Percentiles rank a stretch among this genome's conserved stretches.
These are phyloP conservation scores for Geotrupes spiniger DNA, from an alignment of 2,888 invertebrate species.

Conservation along the genomic window DNA sequence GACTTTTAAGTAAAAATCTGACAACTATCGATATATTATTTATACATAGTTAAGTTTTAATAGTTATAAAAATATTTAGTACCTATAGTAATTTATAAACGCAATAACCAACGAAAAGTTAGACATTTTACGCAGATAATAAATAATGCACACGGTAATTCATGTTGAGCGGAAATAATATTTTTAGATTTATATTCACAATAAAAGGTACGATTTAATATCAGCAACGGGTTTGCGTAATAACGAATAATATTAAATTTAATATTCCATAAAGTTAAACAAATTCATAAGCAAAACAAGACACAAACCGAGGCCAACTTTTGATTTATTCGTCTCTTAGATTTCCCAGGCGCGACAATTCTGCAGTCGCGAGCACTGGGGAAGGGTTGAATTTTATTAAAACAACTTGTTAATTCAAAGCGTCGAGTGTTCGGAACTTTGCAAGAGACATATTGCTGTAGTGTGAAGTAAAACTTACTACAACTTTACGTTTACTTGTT, in stretches of 20 bases:
- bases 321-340: slow-evolving; percentile 47
- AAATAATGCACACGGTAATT: too few relatives aligned
- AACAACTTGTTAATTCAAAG: slow-evolving; percentile 53
- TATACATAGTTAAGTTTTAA: too few relatives aligned
- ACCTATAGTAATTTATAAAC: too few relatives aligned
- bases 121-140: too few relatives aligned
- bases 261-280: slow-evolving; percentile 33
- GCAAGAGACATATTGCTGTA: slow-evolving; percentile 38
- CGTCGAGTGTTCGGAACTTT: slow-evolving; percentile 46
- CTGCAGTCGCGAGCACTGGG: slow-evolving; percentile 37
- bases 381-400: slow-evolving; percentile 51
- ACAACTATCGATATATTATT: too few relatives aligned
- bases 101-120: too few relatives aligned
- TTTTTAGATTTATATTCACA: background rate
- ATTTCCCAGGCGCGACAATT: slow-evolving; percentile 42
- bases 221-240: background rate
- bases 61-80: too few relatives aligned
- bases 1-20: too few relatives aligned
- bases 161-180: too few relatives aligned
- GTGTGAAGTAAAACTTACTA: slow-evolving; percentile 39
- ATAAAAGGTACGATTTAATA: slow-evolving; percentile 3
- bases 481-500: slow-evolving; percentile 44
- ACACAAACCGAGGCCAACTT: slow-evolving; percentile 41
- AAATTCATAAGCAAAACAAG: slow-evolving; percentile 32
- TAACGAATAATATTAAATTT: slow-evolving; percentile 29